phyloP scores from a whole-genome alignment of 2,113 vertebrate genomes.

The Asarcornis scutulata region DNA sequence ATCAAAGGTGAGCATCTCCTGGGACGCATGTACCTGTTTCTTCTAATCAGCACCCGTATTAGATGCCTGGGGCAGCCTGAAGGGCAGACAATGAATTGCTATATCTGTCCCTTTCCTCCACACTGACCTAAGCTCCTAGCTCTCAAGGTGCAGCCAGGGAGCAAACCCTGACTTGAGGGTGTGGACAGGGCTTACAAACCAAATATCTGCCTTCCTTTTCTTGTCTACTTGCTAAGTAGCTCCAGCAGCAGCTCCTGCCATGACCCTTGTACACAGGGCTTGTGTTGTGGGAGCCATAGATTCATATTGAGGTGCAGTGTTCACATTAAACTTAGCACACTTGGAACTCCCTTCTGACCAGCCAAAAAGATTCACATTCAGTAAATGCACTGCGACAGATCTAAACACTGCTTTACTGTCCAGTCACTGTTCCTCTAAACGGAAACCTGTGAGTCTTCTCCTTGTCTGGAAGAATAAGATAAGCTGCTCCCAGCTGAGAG shows the following conservation, averaged over 20 bases:
- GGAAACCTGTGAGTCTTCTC: background rate
- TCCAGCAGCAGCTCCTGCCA: background rate
- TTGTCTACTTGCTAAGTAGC: background rate
- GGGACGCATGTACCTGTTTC: background rate
- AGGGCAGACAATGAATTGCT: background rate
- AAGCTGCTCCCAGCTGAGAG: background rate
- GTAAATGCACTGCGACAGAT: rapidly evolving
- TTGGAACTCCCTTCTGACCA: background rate
- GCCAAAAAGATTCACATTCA: background rate
- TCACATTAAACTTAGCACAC: background rate
- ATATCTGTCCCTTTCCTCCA: background rate
- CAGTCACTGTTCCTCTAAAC: background rate
- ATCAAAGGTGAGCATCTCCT: background rate
- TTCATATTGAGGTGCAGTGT: background rate
- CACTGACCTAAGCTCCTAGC: background rate
- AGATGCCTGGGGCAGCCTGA: background rate
- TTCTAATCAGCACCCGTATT: background rate
- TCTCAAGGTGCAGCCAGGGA: background rate
- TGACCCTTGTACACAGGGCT: background rate
- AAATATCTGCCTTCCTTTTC: background rate
- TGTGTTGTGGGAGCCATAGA: background rate
- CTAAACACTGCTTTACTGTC: background rate
- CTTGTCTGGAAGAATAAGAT: background rate
- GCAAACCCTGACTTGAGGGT: background rate
- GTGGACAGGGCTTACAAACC: background rate